A percentile compares a stretch with the other conserved stretches of the same genome.
These are phyloP conservation scores for Malthinus seriepunctatus DNA, from an alignment of 2,888 invertebrate genomes.

Conservation along the genomic window DNA sequence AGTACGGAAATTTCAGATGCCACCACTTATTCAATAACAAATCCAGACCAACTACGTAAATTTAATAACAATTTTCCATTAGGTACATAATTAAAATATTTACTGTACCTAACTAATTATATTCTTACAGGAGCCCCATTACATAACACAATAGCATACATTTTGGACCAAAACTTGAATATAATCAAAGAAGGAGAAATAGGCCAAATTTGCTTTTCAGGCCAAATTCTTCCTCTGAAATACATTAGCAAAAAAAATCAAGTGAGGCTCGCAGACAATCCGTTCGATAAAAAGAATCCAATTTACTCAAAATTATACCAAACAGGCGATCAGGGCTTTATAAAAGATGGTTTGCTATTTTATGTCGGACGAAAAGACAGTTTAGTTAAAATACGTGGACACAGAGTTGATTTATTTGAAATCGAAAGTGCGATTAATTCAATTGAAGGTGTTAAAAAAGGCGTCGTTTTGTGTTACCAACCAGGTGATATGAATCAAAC, in stretches of 20 bases:
- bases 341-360: constrained; percentile 66
- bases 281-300: constrained; percentile 65
- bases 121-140: constrained; percentile 67
- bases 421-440: constrained; percentile 73
- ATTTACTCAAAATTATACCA: constrained; percentile 74
- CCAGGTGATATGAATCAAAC: constrained; percentile 73
- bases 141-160: constrained; percentile 78
- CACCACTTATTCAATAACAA: constrained; percentile 72
- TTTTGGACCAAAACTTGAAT: constrained; percentile 74
- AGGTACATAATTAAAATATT: constrained; percentile 57
- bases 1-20: constrained; percentile 94
- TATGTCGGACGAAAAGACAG: constrained; percentile 85
- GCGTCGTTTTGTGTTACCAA: constrained; percentile 66
- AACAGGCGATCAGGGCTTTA: constrained; percentile 83
- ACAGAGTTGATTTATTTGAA: constrained; percentile 82
- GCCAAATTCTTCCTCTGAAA: constrained; percentile 76
- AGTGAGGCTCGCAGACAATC: constrained; percentile 75
- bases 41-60: constrained; percentile 61
- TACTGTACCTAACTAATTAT: not conserved
- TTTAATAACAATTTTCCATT: constrained; percentile 79
- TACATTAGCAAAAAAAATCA: constrained; percentile 77
- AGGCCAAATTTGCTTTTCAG: constrained; percentile 82
- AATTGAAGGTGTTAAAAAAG: constrained; percentile 69
- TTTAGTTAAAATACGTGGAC: constrained; percentile 80
- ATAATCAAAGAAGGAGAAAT: constrained; percentile 72